Conservation (phyloP, 2,888 invertebrate genomes). For the Sarcophaga variegata region DNA sequence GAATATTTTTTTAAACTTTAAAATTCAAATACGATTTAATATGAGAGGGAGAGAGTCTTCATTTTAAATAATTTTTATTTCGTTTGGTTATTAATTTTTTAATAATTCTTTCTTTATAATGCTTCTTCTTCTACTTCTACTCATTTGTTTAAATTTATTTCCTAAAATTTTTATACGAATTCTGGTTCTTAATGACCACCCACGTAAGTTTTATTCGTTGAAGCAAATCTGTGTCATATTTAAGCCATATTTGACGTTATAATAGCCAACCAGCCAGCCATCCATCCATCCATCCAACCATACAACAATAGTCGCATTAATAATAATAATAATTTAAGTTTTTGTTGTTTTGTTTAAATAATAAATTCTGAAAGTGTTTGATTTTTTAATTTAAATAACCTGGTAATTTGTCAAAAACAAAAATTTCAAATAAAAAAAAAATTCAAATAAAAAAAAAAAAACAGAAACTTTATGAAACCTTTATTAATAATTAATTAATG, state of each 20-base stretch:
- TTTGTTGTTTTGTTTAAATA: slow-evolving; percentile 5
- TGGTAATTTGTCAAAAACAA: slow-evolving; percentile 55
- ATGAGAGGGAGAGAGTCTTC: background rate
- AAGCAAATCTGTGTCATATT: slow-evolving; percentile 54
- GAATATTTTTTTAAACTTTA: background rate
- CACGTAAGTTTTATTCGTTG: slow-evolving; percentile 48
- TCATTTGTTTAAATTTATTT: slow-evolving; percentile 20
- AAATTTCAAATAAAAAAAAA: background rate
- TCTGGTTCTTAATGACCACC: slow-evolving; percentile 47
- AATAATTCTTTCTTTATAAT: slow-evolving; percentile 28
- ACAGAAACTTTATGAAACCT: slow-evolving; percentile 16
- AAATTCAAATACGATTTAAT: slow-evolving; percentile 24
- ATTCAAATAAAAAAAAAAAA: too few species aligned
- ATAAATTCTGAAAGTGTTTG: background rate
- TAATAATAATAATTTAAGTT: slow-evolving; percentile 42
- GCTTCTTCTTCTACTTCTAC: background rate
- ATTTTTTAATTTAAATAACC: slow-evolving; percentile 43
- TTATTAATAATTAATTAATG: slow-evolving; percentile 35
- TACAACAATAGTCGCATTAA: background rate
- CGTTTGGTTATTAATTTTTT: background rate
- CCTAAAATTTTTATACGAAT: background rate
- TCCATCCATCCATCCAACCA: too few species aligned
- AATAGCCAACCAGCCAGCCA: slow-evolving; percentile 22
- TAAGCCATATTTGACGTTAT: slow-evolving; percentile 60
- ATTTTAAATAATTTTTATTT: slow-evolving; percentile 23